These are phyloP conservation scores for Monarcha castaneiventris DNA, from an alignment of 2,113 vertebrate genomes.

Conservation along the genomic window DNA sequence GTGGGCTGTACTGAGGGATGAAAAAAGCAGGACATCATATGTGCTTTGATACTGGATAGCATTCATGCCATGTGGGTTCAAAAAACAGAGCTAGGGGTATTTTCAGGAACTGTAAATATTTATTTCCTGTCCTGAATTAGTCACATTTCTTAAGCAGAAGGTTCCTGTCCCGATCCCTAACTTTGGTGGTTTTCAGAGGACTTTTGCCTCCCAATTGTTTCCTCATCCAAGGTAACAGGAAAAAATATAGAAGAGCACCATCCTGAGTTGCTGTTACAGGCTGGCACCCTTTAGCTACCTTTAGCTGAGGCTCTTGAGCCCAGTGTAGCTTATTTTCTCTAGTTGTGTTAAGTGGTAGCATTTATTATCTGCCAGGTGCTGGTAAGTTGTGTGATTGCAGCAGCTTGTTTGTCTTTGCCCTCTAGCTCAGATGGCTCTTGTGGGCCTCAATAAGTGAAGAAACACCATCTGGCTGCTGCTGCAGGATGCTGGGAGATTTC, in stretches of 20 bases:
- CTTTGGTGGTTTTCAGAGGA: background rate
- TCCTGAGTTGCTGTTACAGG: background rate
- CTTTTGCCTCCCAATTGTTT: background rate
- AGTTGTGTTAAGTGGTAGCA: background rate
- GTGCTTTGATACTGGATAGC: background rate
- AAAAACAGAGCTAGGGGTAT: background rate
- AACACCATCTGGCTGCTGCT: conserved; percentile 47
- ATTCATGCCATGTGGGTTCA: background rate
- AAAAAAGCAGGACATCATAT: fast-evolving
- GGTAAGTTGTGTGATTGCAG: conserved; percentile 2
- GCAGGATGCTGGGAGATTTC: conserved; percentile 27
- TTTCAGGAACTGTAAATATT: background rate
- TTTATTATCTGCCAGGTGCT: conserved; percentile 33
- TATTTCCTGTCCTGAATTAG: background rate
- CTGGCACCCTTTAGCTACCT: background rate
- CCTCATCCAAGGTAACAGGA: background rate
- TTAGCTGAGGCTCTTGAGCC: background rate
- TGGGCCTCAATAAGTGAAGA: background rate
- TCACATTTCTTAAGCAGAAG: background rate
- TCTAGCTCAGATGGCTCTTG: conserved; percentile 39
- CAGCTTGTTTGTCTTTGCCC: conserved; percentile 37
- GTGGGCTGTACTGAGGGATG: background rate
- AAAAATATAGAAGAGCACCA: background rate
- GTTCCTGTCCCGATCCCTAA: background rate
- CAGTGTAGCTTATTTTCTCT: background rate